Percentiles rank a stretch among this genome's conserved stretches.
Conservation (phyloP, 2,113 vertebrate species). For the Gavia stellata region DNA sequence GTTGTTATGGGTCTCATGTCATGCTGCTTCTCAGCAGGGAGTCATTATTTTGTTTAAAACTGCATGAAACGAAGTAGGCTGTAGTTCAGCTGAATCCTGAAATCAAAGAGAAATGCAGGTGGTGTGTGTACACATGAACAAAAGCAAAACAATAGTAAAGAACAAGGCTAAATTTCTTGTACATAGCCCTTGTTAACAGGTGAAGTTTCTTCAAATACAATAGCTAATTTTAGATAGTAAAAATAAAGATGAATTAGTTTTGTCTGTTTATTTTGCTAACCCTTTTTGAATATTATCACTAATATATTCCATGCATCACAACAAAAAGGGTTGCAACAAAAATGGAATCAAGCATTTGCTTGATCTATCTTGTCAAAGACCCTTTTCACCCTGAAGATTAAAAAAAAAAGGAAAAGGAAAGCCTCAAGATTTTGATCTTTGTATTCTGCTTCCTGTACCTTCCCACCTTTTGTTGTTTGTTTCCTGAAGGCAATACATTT, state of each 20-base stretch:
- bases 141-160: background rate
- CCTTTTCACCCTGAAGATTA: background rate
- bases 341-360: background rate
- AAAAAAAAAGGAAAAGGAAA: background rate
- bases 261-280: background rate
- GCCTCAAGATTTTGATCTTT: background rate
- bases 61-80: background rate
- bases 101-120: background rate
- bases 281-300: background rate
- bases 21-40: background rate
- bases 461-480: background rate
- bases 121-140: background rate
- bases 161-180: background rate
- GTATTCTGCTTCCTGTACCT: background rate
- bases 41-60: background rate
- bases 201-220: background rate
- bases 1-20: background rate
- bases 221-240: background rate
- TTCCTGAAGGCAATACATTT: background rate
- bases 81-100: background rate
- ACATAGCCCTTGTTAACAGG: fast-evolving
- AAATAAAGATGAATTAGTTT: background rate
- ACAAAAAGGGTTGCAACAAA: background rate
- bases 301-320: background rate
- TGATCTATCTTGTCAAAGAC: background rate